phyloP scores from a whole-genome alignment of 2,888 invertebrate species.

The Hipparchia semele region DNA sequence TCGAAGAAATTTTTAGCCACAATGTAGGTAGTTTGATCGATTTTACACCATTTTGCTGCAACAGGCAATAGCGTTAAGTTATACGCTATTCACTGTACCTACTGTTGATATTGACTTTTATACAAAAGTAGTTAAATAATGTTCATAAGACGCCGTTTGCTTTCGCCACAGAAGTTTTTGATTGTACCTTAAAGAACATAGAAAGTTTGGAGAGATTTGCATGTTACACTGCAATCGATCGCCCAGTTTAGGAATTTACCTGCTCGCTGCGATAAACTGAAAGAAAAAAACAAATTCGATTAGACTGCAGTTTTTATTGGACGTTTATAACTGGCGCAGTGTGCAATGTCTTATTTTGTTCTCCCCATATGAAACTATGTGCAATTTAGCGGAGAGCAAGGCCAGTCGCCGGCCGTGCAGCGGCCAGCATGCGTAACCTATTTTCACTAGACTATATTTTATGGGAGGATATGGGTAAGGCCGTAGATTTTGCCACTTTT shows the following conservation, averaged over 20 bases:
- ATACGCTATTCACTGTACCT: not conserved
- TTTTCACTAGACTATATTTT: not conserved
- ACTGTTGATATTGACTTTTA: not conserved
- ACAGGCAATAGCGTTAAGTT: not conserved
- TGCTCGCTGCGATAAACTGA: not conserved
- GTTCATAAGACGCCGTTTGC: not conserved
- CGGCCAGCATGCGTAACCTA: slow-evolving; percentile 10
- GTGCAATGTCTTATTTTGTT: slow-evolving; percentile 5
- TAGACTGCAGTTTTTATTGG: slow-evolving; percentile 11
- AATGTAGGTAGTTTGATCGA: not conserved
- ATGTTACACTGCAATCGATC: slow-evolving; percentile 14
- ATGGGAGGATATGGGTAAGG: not conserved
- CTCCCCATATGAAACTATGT: slow-evolving; percentile 10
- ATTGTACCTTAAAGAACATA: not conserved
- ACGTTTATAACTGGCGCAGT: not conserved
- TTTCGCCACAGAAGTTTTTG: not conserved
- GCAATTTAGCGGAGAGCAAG: slow-evolving; percentile 15
- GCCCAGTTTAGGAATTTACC: not conserved
- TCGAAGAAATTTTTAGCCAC: not conserved
- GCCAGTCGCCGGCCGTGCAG: not conserved
- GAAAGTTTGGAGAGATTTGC: not conserved
- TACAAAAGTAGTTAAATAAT: not conserved
- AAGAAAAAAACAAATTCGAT: not conserved
- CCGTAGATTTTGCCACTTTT: no score
- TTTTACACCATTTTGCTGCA: not conserved